These are phyloP conservation scores for Drosophila suzukii DNA, from an alignment of 1,140 invertebrate genomes.

Conservation along the genomic window DNA sequence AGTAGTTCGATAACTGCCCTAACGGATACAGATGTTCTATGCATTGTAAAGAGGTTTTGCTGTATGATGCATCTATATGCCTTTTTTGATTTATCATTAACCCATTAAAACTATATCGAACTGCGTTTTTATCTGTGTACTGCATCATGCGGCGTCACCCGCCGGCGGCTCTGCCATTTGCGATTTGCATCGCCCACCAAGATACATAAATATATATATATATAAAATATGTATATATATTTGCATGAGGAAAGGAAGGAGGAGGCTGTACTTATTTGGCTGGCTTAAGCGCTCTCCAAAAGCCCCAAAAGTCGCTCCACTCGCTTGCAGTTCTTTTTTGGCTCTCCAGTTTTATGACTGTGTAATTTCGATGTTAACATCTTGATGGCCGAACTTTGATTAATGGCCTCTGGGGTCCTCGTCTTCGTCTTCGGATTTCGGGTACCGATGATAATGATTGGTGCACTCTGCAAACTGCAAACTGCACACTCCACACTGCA, in stretches of 20 bases:
- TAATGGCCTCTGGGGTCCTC: slow-evolving; percentile 27
- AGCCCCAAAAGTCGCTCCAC: slow-evolving; percentile 1
- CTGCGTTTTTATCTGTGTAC: neutral
- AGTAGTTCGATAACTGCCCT: no score
- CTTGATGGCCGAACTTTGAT: slow-evolving; percentile 52
- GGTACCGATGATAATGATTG: slow-evolving; percentile 19
- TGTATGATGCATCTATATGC: neutral
- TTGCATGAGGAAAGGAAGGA: neutral
- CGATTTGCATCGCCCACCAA: slow-evolving; percentile 59
- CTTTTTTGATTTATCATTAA: neutral
- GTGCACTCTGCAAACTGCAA: slow-evolving; percentile 1
- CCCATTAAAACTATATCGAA: no score
- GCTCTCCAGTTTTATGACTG: slow-evolving; percentile 31
- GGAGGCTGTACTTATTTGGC: neutral
- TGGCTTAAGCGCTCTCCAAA: slow-evolving; percentile 1
- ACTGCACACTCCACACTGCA: slow-evolving; percentile 16
- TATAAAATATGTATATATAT: no score
- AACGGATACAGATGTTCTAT: neutral
- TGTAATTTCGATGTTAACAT: slow-evolving; percentile 52
- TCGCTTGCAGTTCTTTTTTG: neutral
- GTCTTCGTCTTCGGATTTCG: neutral
- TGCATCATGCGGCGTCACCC: slow-evolving; percentile 19
- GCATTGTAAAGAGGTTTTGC: neutral
- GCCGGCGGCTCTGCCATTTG: slow-evolving; percentile 45
- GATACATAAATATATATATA: neutral